A percentile compares a stretch with the other conserved stretches of the same genome.
Evolutionary conservation across 92 coral and sea anemone genomes (phyloP).

Genomic region (Pocillopora meandrina): DNA sequence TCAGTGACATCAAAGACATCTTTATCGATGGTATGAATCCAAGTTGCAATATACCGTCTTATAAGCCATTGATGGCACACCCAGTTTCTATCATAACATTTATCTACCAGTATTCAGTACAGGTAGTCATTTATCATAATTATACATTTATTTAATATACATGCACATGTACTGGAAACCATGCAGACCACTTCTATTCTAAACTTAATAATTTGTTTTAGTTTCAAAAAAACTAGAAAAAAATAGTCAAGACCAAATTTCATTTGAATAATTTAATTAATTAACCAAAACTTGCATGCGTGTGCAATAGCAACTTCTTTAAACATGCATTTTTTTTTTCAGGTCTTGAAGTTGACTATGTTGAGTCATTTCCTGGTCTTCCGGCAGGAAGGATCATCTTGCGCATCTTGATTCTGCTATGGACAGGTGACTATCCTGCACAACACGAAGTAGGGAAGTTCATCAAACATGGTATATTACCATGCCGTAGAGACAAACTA

Average conservation of each 20-base stretch:
- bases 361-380: conserved; percentile 28
- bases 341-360: conserved; percentile 45
- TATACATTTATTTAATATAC: too few species aligned
- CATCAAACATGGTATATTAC: conserved; percentile 54
- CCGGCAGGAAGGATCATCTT: conserved; percentile 42
- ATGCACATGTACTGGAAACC: too few species aligned
- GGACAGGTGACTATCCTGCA: conserved; percentile 62
- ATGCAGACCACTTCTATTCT: too few species aligned
- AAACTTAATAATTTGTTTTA: neutral
- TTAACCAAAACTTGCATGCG: neutral
- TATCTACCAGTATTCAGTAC: neutral
- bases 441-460: conserved; percentile 70
- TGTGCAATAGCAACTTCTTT: neutral
- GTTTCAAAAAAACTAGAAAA: too few species aligned
- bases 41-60: neutral
- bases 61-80: neutral
- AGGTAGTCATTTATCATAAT: too few species aligned
- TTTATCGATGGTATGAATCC: conserved; percentile 44
- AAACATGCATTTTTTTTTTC: neutral
- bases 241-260: neutral
- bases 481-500: conserved; percentile 54
- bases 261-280: too few species aligned
- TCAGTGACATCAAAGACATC: conserved; percentile 50
- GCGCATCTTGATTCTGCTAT: conserved; percentile 48
- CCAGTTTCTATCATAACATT: neutral